These are phyloP conservation scores for Axis porcinus DNA, from an alignment of 2,113 vertebrate genomes.

Conservation along the genomic window DNA sequence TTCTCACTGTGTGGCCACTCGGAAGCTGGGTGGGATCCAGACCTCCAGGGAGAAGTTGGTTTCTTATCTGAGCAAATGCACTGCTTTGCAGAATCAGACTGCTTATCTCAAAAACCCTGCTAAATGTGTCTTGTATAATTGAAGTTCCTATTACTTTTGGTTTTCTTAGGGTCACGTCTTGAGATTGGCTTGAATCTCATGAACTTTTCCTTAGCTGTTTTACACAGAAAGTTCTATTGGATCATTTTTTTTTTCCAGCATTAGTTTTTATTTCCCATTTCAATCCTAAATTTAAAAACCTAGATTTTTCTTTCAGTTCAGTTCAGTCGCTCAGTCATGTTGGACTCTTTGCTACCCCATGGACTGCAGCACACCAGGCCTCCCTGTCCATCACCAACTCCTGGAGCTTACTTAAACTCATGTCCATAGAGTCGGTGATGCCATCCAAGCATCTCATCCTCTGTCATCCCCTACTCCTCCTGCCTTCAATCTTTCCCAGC, in stretches of 20 bases:
- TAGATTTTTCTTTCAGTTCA: background rate
- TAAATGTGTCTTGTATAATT: background rate
- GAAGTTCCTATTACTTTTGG: background rate
- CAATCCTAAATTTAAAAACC: background rate
- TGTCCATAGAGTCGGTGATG: background rate
- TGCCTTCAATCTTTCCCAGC: background rate
- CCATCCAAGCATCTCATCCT: background rate
- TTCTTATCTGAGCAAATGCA: background rate
- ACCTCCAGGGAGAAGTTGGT: background rate
- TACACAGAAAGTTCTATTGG: background rate
- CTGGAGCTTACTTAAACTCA: background rate
- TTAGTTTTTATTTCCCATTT: background rate
- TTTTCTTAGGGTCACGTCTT: background rate
- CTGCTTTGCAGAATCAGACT: background rate
- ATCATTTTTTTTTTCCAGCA: background rate
- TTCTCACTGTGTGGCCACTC: background rate
- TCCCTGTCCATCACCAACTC: background rate
- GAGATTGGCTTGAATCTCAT: background rate
- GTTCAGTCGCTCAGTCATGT: background rate
- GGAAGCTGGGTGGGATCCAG: background rate
- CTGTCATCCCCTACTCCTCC: background rate
- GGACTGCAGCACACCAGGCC: background rate
- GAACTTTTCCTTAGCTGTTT: background rate
- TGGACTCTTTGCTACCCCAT: background rate
- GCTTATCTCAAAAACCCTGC: background rate